Percentiles rank a stretch among this genome's conserved stretches.
Conservation (phyloP, 2,888 invertebrate genomes). For the Himalopsyche tibetana region DNA sequence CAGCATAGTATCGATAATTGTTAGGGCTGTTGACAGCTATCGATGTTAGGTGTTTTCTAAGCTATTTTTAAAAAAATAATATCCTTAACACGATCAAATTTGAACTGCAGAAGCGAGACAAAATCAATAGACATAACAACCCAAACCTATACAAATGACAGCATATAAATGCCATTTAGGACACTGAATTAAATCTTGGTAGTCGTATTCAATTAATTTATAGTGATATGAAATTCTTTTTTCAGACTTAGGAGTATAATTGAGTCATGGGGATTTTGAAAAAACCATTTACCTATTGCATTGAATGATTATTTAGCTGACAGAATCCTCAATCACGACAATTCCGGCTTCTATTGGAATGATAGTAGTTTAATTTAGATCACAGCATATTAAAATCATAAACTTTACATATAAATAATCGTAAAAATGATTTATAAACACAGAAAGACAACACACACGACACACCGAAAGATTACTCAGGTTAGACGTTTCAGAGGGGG, state of each 20-base stretch:
- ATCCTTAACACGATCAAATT: neutral
- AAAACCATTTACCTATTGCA: slow-evolving; percentile 14
- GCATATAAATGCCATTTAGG: neutral
- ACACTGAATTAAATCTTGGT: neutral
- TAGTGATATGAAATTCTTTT: neutral
- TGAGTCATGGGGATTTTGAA: slow-evolving; percentile 24
- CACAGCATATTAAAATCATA: slow-evolving; percentile 12
- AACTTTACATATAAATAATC: slow-evolving; percentile 21
- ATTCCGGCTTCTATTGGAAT: neutral
- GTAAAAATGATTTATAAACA: slow-evolving; percentile 40
- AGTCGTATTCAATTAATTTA: neutral
- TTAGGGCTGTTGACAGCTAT: too few species aligned
- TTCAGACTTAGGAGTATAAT: slow-evolving; percentile 1
- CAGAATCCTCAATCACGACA: neutral
- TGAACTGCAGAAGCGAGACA: slow-evolving; percentile 45
- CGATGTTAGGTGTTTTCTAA: too few species aligned
- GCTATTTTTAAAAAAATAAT: neutral
- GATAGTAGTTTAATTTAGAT: neutral
- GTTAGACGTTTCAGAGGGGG: slow-evolving; percentile 20
- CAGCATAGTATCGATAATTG: neutral
- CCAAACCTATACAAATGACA: slow-evolving; percentile 28
- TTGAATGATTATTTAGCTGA: slow-evolving; percentile 13
- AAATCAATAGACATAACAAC: slow-evolving; percentile 58
- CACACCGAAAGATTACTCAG: slow-evolving; percentile 19
- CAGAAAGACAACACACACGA: slow-evolving; percentile 42